These are phyloP conservation scores for Nasonia vitripennis DNA, from an alignment of 1,140 invertebrate genomes.

Conservation along the genomic window DNA sequence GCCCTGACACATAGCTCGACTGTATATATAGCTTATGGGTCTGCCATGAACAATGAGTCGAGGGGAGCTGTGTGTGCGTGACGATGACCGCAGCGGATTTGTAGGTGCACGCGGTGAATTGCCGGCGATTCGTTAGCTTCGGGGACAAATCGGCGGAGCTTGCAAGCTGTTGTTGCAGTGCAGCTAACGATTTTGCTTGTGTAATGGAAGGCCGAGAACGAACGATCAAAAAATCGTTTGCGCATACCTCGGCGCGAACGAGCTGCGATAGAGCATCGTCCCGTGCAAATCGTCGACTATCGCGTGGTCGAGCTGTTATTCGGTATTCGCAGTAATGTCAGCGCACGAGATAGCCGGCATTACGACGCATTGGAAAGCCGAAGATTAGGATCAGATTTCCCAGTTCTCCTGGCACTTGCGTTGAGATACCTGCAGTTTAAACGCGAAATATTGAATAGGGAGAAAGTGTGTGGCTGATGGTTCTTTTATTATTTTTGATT, in stretches of 20 bases:
- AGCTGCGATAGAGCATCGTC: not conserved
- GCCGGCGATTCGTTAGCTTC: not conserved
- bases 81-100: slow-evolving; percentile 6
- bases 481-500: not conserved
- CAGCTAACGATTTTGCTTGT: too few species aligned
- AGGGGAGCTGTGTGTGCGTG: not conserved
- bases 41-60: not conserved
- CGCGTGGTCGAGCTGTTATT: not conserved
- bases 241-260: not conserved
- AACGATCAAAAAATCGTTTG: not conserved
- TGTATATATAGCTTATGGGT: not conserved
- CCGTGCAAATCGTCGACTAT: not conserved
- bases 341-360: not conserved
- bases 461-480: not conserved
- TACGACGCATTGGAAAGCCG: not conserved
- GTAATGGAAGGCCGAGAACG: too few species aligned
- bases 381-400: slow-evolving; percentile 18
- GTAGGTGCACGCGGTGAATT: not conserved
- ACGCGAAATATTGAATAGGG: not conserved
- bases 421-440: not conserved
- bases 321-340: not conserved
- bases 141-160: too few species aligned
- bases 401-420: not conserved
- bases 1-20: not conserved
- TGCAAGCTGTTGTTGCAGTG: too few species aligned